A percentile compares a stretch with the other conserved stretches of the same genome.
These are phyloP conservation scores for Molorchus minor DNA, from an alignment of 2,888 invertebrate species.

Conservation along the genomic window DNA sequence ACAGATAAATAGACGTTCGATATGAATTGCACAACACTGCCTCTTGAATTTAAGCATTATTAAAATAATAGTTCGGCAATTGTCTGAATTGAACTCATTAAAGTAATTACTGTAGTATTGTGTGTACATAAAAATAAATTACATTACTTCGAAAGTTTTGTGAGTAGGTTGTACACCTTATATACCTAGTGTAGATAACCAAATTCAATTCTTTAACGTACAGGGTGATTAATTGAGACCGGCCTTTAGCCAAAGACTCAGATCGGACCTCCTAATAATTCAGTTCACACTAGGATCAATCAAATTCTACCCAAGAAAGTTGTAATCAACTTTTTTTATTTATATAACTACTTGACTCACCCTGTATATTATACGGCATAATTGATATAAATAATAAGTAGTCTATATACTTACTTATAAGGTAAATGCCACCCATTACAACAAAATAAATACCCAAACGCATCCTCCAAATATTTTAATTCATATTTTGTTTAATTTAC, in stretches of 20 bases:
- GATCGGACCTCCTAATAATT: too few relatives aligned
- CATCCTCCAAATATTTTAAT: neutral
- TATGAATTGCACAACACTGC: slow-evolving; percentile 15
- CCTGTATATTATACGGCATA: too few relatives aligned
- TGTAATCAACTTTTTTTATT: too few relatives aligned
- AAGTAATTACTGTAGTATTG: slow-evolving; percentile 47
- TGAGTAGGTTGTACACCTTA: slow-evolving; percentile 12
- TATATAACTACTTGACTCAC: too few relatives aligned
- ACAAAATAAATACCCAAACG: neutral
- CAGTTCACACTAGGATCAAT: too few relatives aligned
- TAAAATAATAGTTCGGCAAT: slow-evolving; percentile 53
- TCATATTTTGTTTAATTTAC: slow-evolving; percentile 2
- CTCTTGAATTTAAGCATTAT: slow-evolving; percentile 48
- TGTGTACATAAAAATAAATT: slow-evolving; percentile 13
- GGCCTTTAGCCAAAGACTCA: too few relatives aligned
- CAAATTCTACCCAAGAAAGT: too few relatives aligned
- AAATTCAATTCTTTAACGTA: too few relatives aligned
- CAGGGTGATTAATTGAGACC: too few relatives aligned
- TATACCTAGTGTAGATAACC: too few relatives aligned
- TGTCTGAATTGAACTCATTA: slow-evolving; percentile 55
- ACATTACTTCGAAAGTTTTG: slow-evolving; percentile 7
- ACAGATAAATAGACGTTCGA: neutral
- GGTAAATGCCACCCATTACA: neutral
- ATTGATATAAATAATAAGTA: neutral
- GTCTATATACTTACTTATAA: neutral